These are phyloP conservation scores for Cassiopea xamachana DNA, from an alignment of 30 jellyfish, hydroid and myxozoan species.

Conservation along the genomic window DNA sequence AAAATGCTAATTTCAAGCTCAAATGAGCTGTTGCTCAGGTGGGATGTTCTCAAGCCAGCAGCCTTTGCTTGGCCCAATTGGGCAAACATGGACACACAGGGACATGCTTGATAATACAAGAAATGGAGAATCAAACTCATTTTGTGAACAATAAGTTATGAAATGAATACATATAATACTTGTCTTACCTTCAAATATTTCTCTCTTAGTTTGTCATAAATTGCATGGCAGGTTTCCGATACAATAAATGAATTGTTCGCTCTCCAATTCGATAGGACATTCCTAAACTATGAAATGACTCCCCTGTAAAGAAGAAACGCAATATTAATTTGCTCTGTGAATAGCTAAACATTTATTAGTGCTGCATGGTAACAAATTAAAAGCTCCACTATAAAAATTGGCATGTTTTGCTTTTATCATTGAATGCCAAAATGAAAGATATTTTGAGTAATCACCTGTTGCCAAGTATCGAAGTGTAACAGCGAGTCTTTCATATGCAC, in stretches of 20 bases:
- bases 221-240: conserved; percentile 25
- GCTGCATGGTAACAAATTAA: not conserved
- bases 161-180: not conserved
- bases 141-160: not conserved
- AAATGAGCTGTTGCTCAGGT: not conserved
- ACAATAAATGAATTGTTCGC: conserved; percentile 26
- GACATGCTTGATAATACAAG: conserved; percentile 5
- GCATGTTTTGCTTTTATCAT: not conserved
- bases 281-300: conserved; percentile 19
- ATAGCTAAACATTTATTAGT: not conserved
- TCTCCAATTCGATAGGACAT: conserved; percentile 48
- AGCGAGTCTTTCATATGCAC: conserved; percentile 36
- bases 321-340: not conserved
- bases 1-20: conserved; percentile 12
- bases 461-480: conserved; percentile 36
- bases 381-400: not conserved
- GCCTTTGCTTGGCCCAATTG: not conserved
- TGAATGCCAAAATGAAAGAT: not conserved
- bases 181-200: conserved; percentile 25
- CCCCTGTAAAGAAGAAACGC: conserved; percentile 11
- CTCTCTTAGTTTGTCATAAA: conserved; percentile 11
- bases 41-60: conserved; percentile 9
- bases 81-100: conserved; percentile 8
- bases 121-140: not conserved
- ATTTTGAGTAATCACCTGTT: not conserved